Conservation (phyloP, 2,797 vertebrate species). For the Vultur gryphus region DNA sequence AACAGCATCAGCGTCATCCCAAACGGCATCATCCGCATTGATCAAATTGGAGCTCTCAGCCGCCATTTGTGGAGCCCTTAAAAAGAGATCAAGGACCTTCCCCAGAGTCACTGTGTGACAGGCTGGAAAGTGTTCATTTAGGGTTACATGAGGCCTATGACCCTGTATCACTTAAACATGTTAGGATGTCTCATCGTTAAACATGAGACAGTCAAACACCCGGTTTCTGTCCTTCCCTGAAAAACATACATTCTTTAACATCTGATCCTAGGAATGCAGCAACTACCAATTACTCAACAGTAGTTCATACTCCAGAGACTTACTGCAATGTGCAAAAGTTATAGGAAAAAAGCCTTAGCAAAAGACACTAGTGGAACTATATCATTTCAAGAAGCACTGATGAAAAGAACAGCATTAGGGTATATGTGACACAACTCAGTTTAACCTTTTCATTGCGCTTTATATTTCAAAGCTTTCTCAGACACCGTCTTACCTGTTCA, state of each 20-base stretch:
- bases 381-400: neutral
- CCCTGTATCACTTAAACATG: neutral
- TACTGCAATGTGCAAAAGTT: neutral
- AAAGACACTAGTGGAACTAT: neutral
- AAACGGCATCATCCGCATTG: neutral
- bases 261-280: neutral
- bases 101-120: neutral
- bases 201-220: neutral
- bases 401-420: neutral
- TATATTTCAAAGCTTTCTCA: neutral
- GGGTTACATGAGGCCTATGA: neutral
- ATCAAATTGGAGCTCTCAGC: neutral
- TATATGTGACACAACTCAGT: neutral
- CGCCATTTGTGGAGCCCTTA: neutral
- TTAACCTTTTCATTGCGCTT: neutral
- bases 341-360: neutral
- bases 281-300: neutral
- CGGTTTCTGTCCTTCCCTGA: neutral
- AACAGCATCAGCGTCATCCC: neutral
- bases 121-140: neutral
- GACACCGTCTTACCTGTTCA: constrained; percentile 82
- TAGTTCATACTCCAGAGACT: neutral
- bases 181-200: neutral
- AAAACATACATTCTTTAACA: neutral
- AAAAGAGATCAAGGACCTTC: neutral